A percentile compares a stretch with the other conserved stretches of the same genome.
These are phyloP conservation scores for Oxycera nigricornis DNA, from an alignment of 2,888 invertebrate genomes.

Conservation along the genomic window DNA sequence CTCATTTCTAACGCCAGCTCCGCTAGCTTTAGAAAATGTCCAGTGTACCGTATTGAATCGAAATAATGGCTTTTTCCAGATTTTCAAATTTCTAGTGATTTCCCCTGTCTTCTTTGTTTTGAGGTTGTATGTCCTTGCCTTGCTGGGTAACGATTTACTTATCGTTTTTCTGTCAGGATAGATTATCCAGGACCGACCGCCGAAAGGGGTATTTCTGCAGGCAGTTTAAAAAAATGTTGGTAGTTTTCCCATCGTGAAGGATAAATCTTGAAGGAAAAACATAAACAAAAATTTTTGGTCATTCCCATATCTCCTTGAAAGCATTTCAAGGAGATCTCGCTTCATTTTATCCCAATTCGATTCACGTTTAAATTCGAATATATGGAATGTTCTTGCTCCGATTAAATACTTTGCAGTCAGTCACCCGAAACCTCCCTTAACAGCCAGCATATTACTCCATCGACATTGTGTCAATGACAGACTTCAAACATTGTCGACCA, in stretches of 20 bases:
- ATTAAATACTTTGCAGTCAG: not conserved
- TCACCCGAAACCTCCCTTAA: not conserved
- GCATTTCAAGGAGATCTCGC: too few relatives aligned
- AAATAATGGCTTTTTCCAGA: conserved; percentile 27
- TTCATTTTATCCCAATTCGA: too few relatives aligned
- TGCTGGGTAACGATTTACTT: too few relatives aligned
- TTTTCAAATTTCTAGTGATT: not conserved
- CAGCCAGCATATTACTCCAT: not conserved
- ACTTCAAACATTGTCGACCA: not conserved
- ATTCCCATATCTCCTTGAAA: too few relatives aligned
- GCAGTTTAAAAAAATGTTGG: too few relatives aligned
- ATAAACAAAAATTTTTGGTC: too few relatives aligned
- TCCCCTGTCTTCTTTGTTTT: not conserved
- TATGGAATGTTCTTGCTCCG: not conserved
- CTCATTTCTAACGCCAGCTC: not conserved
- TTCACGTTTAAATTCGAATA: too few relatives aligned
- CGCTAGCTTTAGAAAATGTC: not conserved
- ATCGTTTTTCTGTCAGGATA: not conserved
- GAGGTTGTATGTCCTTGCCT: not conserved
- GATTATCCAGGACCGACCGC: too few relatives aligned
- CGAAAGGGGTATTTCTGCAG: too few relatives aligned
- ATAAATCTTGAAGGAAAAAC: too few relatives aligned
- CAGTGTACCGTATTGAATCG: conserved; percentile 30
- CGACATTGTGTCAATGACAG: not conserved
- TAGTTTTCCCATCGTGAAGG: too few relatives aligned